Conservation (phyloP, 1,140 invertebrate species). For the Euborellia annulipes region DNA sequence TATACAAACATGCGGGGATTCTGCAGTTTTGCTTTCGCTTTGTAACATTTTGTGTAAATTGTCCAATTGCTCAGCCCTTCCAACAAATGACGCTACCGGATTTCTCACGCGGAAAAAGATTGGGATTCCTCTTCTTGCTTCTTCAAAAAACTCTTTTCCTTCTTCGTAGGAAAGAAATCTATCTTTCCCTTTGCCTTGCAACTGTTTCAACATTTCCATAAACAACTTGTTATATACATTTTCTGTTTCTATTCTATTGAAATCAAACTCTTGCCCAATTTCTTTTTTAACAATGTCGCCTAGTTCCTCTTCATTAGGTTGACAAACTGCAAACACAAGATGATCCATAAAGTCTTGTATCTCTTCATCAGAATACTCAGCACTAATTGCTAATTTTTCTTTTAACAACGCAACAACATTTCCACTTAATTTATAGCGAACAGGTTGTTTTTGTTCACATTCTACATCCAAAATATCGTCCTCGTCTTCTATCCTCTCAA, state of each 20-base stretch:
- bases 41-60: constrained; percentile 6
- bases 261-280: background rate
- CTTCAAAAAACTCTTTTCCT: too few species aligned
- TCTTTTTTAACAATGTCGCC: background rate
- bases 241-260: constrained; percentile 2
- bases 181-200: too few species aligned
- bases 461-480: constrained; percentile 1
- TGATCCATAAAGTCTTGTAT: too few species aligned
- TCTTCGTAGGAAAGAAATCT: too few species aligned
- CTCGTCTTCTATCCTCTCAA: too few species aligned
- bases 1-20: constrained; percentile 8
- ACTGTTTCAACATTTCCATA: too few species aligned
- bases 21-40: background rate
- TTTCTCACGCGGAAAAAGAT: constrained; percentile 7
- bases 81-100: constrained; percentile 7
- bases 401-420: background rate
- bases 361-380: too few species aligned
- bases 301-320: too few species aligned
- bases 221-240: too few species aligned
- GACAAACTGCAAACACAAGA: too few species aligned
- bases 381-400: background rate
- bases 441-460: background rate
- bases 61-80: constrained; percentile 3
- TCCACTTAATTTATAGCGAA: too few species aligned
- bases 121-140: background rate